phyloP scores from a whole-genome alignment of 2,113 vertebrate genomes.

The Papio anubis region DNA sequence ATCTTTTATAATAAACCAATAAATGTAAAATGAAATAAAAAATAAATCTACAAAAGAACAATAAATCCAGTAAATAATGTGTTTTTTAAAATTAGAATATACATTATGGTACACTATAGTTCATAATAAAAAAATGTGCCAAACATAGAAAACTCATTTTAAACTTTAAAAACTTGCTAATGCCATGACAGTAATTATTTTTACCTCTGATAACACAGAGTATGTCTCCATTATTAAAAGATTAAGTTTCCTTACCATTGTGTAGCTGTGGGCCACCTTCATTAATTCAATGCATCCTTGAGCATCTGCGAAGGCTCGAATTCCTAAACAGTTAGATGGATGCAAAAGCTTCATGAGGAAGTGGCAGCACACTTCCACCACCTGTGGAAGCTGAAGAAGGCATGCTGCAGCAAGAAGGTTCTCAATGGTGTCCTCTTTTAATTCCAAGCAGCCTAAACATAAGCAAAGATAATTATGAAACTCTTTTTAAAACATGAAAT shows the following conservation, averaged over 20 bases:
- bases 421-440: slow-evolving; percentile 89
- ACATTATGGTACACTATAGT: no score
- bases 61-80: neutral
- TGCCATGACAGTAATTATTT: neutral
- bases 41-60: neutral
- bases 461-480: neutral
- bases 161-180: neutral
- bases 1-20: no score
- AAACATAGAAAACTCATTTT: neutral
- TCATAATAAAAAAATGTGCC: neutral
- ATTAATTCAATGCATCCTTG: slow-evolving; percentile 88
- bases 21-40: no score
- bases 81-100: neutral
- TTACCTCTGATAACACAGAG: neutral
- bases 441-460: slow-evolving; percentile 85
- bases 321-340: slow-evolving; percentile 89
- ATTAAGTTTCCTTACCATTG: slow-evolving; percentile 85
- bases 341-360: slow-evolving; percentile 89
- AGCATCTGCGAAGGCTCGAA: slow-evolving; percentile 88
- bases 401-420: slow-evolving; percentile 88
- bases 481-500: neutral
- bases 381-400: slow-evolving; percentile 88
- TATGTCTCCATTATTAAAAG: neutral
- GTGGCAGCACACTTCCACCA: slow-evolving; percentile 89
- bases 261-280: slow-evolving; percentile 89